Evolutionary conservation across 2,797 vertebrate species (phyloP).

Genomic region (Syngnathus acus): DNA sequence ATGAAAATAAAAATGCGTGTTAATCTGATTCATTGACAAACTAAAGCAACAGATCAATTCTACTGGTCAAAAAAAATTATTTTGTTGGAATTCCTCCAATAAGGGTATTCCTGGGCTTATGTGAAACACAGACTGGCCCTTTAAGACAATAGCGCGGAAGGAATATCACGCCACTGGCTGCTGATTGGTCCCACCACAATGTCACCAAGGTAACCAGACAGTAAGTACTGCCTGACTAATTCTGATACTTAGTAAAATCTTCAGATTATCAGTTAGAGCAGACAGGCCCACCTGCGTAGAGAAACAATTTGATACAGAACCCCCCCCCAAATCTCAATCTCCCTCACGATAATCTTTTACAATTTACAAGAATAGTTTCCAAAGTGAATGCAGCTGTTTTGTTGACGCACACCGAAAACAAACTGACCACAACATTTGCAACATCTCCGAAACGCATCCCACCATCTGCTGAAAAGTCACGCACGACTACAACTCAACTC

Average conservation of each 20-base stretch:
- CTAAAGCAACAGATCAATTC: no score
- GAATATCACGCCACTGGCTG: constrained; percentile 73
- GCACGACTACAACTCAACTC: neutral
- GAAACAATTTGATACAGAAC: neutral
- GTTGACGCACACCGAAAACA: no score
- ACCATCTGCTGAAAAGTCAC: neutral
- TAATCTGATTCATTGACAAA: no score
- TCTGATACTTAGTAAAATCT: constrained; percentile 12
- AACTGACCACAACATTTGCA: constrained; percentile 4
- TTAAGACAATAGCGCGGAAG: constrained; percentile 70
- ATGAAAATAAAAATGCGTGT: no score
- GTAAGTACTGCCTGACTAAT: constrained; percentile 7
- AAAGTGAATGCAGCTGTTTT: constrained; percentile 4
- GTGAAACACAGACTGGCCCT: constrained; percentile 39
- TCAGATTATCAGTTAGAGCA: neutral
- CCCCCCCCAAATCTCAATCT: neutral
- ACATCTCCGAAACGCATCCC: neutral
- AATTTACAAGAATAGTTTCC: constrained; percentile 5
- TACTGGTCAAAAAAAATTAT: constrained; percentile 1
- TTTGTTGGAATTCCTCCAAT: no score
- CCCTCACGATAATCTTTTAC: neutral
- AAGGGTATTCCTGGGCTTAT: neutral
- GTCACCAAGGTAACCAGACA: constrained; percentile 32
- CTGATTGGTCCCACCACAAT: constrained; percentile 58
- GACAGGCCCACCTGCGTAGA: neutral